Evolutionary conservation across 2,888 invertebrate species (phyloP), one percentile per base, ranked within the genome.

Genomic region (Chaetogeoica ovagalla): DNA sequence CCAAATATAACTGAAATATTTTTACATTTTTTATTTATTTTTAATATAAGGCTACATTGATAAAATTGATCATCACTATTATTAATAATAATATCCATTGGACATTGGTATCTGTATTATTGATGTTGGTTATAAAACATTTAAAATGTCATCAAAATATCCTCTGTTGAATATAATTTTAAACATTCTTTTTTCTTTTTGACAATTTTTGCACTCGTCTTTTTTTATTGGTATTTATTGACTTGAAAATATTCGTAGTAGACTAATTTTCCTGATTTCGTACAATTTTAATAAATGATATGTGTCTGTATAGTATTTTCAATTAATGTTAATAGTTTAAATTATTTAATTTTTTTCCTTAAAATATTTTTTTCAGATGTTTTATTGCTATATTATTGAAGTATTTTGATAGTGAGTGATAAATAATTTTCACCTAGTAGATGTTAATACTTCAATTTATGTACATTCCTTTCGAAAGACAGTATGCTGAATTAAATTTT

Each of bases 51-150:
- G 71, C 30, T 79, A 55, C 71, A 69, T 69, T 60, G 60, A 55
- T 71, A 30, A 77, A 60, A 43, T 48, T 52, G 9, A 62, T 62
- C 52, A 23, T 70, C 39, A 70, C 9, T 63, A 39, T 70, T 71
- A 7, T 79, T 71, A 52, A 62, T 70, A 52, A 62, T 70, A 43
- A 43, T 65, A 63, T 55, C 23, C 63, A 71, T 79, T 79, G 79
- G 79, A 79, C 79, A 79, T 79, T 79, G 79, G 79, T 79, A 79
- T 77, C 19, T 59, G 17, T 77, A 23, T 79, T 68, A 57, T 75
- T 75, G 57, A 66, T 74, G 63, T 74, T 74, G 55, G 17, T 62
- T 13, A 73, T 65, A 39, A 57, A 57, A 66, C 43, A 66, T 75
- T 57, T 21, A 57, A 65, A 43, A 2, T 55, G 19, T 19, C 19